phyloP scores from a whole-genome alignment of 2,797 vertebrate genomes.

The Taeniopygia guttata region DNA sequence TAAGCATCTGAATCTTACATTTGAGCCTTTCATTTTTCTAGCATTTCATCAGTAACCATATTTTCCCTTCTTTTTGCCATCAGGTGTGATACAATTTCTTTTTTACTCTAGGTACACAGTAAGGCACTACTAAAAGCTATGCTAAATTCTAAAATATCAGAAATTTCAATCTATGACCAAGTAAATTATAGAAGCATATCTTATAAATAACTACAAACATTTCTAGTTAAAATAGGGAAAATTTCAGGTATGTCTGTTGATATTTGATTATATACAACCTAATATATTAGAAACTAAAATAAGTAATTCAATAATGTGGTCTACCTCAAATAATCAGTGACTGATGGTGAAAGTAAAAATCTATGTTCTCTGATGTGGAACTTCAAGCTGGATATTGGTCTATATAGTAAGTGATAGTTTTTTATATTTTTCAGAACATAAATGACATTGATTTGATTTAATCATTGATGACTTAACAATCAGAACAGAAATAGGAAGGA shows the following conservation, averaged over 20 bases:
- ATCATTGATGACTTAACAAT: neutral
- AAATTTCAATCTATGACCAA: constrained; percentile 42
- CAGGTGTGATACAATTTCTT: constrained; percentile 52
- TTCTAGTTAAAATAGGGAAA: constrained; percentile 63
- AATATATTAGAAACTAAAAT: constrained; percentile 46
- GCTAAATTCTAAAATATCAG: constrained; percentile 62
- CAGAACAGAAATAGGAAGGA: neutral
- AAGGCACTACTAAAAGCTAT: constrained; percentile 63
- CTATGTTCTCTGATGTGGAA: constrained; percentile 40
- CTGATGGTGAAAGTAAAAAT: constrained; percentile 58
- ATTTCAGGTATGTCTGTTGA: constrained; percentile 19
- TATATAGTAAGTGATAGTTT: constrained; percentile 19
- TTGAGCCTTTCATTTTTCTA: constrained; percentile 63
- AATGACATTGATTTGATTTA: neutral
- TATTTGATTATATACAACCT: constrained; percentile 65
- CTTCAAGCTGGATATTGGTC: constrained; percentile 31
- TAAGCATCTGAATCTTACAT: constrained; percentile 60
- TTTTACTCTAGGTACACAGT: constrained; percentile 62
- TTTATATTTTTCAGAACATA: constrained; percentile 23
- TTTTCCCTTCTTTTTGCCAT: constrained; percentile 62
- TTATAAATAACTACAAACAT: constrained; percentile 52
- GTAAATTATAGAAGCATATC: constrained; percentile 61
- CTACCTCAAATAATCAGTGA: constrained; percentile 74
- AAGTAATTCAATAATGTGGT: constrained; percentile 63
- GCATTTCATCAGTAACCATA: constrained; percentile 63